phyloP scores from a whole-genome alignment of 2,113 vertebrate species.

The Microcebus lehilahytsara region DNA sequence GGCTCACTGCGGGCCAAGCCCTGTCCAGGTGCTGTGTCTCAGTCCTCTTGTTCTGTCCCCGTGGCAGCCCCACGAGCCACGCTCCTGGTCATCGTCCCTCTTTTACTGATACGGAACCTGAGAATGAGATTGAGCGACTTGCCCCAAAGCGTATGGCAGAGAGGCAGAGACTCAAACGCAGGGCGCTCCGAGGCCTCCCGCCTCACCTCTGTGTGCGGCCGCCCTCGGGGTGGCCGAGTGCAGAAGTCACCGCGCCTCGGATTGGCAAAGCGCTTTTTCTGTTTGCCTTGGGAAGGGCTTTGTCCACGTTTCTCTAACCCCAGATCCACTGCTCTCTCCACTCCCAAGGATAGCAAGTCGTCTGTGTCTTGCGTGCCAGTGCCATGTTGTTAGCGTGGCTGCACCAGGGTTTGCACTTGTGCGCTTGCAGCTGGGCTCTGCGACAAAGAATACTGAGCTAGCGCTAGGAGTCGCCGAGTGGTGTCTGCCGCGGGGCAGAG shows the following conservation, averaged over 20 bases:
- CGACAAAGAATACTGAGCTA: not conserved
- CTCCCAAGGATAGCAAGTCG: not conserved
- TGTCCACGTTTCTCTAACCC: not conserved
- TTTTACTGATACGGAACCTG: not conserved
- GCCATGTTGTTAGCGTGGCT: not conserved
- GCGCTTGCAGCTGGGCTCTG: no score
- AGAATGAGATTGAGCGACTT: not conserved
- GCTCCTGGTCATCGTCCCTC: not conserved
- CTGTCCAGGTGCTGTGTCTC: not conserved
- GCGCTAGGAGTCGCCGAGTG: rapidly evolving
- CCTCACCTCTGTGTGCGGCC: rapidly evolving
- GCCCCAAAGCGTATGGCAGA: not conserved
- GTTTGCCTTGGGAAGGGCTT: not conserved
- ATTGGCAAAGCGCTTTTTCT: not conserved
- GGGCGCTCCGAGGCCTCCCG: not conserved
- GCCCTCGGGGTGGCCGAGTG: not conserved
- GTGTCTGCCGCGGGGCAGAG: not conserved
- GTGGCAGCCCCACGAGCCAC: not conserved
- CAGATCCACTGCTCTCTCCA: not conserved
- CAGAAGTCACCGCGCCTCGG: not conserved
- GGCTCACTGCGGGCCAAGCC: rapidly evolving
- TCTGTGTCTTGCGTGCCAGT: rapidly evolving
- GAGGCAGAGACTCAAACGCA: rapidly evolving
- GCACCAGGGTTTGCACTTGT: rapidly evolving
- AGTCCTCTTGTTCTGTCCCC: not conserved